These are phyloP conservation scores for Physocephala rufipes DNA, from an alignment of 2,888 invertebrate species.

Conservation along the genomic window DNA sequence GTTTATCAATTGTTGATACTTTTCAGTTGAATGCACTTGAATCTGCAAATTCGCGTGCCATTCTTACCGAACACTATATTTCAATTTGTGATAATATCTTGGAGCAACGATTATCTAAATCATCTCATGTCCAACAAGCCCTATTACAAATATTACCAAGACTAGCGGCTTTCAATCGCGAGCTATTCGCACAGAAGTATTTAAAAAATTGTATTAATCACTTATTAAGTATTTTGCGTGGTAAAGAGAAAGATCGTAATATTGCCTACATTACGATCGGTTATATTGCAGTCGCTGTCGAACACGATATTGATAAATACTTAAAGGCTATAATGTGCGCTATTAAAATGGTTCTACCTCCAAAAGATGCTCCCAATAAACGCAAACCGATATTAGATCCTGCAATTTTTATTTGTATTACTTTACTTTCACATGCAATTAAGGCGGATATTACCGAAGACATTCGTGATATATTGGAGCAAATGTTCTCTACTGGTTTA, in stretches of 20 bases:
- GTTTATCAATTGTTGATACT: background rate
- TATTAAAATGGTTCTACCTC: conserved; percentile 79
- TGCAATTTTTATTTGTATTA: conserved; percentile 92
- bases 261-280: conserved; percentile 92
- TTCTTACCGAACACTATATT: conserved; percentile 85
- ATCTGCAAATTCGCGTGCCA: conserved; percentile 84
- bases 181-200: conserved; percentile 80
- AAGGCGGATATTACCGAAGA: conserved; percentile 80
- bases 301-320: conserved; percentile 80
- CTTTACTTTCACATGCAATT: conserved; percentile 87
- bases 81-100: conserved; percentile 81
- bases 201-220: conserved; percentile 80
- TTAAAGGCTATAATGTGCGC: conserved; percentile 87
- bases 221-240: conserved; percentile 78
- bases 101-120: conserved; percentile 78
- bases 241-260: conserved; percentile 85
- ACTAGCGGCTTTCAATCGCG: conserved; percentile 90
- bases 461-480: conserved; percentile 85
- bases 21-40: conserved; percentile 74
- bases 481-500: conserved; percentile 92
- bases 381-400: conserved; percentile 82
- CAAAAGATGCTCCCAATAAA: conserved; percentile 80
- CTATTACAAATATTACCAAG: conserved; percentile 88
- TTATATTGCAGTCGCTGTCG: conserved; percentile 88
- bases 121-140: conserved; percentile 85